A percentile compares a stretch with the other conserved stretches of the same genome.
Conservation (phyloP, 2,797 vertebrate genomes). For the Choloepus didactylus region DNA sequence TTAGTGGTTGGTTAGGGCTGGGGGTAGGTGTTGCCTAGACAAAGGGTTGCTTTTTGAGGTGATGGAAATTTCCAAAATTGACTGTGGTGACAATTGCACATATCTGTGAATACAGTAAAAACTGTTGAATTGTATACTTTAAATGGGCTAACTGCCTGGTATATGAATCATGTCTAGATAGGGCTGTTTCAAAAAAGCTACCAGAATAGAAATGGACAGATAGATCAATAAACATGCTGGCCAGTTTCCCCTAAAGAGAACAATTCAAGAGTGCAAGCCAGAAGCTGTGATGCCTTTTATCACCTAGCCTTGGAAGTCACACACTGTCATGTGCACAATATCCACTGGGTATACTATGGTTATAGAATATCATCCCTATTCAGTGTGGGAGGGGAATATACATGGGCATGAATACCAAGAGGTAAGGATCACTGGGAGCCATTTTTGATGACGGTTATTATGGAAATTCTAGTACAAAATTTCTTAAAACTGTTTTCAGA, state of each 20-base stretch:
- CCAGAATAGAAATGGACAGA: not conserved
- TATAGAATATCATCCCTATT: not conserved
- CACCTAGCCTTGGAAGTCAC: not conserved
- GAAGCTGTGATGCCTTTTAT: not conserved
- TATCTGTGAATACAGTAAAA: too few species aligned
- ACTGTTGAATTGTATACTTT: too few species aligned
- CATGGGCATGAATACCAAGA: not conserved
- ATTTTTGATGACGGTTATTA: not conserved
- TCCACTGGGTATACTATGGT: not conserved
- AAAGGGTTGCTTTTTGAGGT: too few species aligned
- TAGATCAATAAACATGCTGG: not conserved
- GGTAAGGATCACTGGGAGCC: not conserved
- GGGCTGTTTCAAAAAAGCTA: not conserved
- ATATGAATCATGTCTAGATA: too few species aligned
- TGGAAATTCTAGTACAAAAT: slow-evolving; percentile 6
- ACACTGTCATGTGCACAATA: not conserved
- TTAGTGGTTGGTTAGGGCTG: too few species aligned
- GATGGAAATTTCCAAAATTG: too few species aligned
- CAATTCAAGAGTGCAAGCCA: not conserved
- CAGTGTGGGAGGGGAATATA: not conserved
- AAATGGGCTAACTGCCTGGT: too few species aligned
- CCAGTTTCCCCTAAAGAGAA: slow-evolving; percentile 25
- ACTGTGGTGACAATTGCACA: too few species aligned
- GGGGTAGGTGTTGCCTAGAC: too few species aligned
- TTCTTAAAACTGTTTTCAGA: slow-evolving; percentile 22